phyloP scores from a whole-genome alignment of 2,113 vertebrate species.

The Rhizomys pruinosus region DNA sequence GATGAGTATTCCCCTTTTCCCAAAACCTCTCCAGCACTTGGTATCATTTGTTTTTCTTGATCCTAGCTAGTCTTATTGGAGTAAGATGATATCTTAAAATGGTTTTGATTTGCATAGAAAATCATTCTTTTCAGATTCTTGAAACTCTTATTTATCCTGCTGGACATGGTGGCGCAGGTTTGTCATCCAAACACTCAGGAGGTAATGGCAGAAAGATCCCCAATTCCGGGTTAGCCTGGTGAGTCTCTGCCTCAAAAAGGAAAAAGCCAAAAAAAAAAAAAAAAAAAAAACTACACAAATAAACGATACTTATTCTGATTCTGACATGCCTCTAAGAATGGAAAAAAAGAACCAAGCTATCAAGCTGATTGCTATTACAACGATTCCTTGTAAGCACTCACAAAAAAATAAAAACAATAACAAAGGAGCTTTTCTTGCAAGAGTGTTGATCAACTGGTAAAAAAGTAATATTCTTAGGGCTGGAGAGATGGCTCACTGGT shows the following conservation, averaged over 20 bases:
- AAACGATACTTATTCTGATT: neutral
- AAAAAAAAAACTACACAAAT: neutral
- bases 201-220: neutral
- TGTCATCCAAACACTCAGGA: neutral
- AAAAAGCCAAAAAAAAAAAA: no score
- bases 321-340: conserved; percentile 42
- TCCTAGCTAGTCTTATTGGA: no score
- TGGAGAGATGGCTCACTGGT: no score
- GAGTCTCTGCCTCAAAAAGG: neutral
- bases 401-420: neutral
- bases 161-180: neutral
- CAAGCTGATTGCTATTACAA: conserved; percentile 27
- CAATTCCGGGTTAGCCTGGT: neutral
- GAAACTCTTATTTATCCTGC: conserved; percentile 31
- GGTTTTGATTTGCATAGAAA: no score
- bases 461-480: no score
- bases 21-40: no score
- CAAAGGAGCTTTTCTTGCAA: neutral
- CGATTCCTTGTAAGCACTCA: conserved; percentile 12
- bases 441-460: neutral
- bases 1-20: no score
- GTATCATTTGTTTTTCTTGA: no score
- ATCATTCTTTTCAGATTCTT: conserved; percentile 45
- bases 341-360: neutral
- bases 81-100: no score